A percentile compares a stretch with the other conserved stretches of the same genome.
These are phyloP conservation scores for Parnassius mnemosyne DNA, from an alignment of 2,888 invertebrate species.

Conservation along the genomic window DNA sequence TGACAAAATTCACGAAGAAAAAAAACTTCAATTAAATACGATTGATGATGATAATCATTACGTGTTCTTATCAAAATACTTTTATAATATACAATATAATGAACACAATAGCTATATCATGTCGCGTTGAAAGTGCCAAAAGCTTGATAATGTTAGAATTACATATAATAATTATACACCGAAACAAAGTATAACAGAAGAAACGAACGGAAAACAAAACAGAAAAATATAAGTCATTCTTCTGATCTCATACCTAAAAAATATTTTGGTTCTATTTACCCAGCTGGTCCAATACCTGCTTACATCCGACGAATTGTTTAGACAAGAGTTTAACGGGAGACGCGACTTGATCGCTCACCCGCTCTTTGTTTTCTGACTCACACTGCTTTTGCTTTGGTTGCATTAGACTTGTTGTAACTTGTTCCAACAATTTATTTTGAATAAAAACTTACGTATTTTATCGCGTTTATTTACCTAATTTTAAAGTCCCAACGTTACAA, in stretches of 20 bases:
- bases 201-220: background rate
- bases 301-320: constrained; percentile 35
- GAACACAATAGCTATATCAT: background rate
- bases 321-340: constrained; percentile 43
- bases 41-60: too few species aligned
- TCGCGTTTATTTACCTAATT: too few species aligned
- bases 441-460: too few species aligned
- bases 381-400: constrained; percentile 16
- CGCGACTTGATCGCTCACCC: constrained; percentile 38
- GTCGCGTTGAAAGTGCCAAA: constrained; percentile 11
- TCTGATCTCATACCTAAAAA: constrained; percentile 12
- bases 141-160: constrained; percentile 2
- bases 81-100: too few species aligned
- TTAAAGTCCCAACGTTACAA: too few species aligned
- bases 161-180: background rate
- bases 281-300: constrained; percentile 41
- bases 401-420: background rate
- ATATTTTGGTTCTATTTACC: constrained; percentile 36
- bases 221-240: constrained; percentile 10
- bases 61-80: too few species aligned
- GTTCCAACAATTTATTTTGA: background rate
- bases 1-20: too few species aligned
- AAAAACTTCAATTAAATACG: too few species aligned
- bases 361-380: constrained; percentile 33
- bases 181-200: background rate